Evolutionary conservation across 2,888 invertebrate species (phyloP).

Genomic region (Drosophila quasianomalipes): DNA sequence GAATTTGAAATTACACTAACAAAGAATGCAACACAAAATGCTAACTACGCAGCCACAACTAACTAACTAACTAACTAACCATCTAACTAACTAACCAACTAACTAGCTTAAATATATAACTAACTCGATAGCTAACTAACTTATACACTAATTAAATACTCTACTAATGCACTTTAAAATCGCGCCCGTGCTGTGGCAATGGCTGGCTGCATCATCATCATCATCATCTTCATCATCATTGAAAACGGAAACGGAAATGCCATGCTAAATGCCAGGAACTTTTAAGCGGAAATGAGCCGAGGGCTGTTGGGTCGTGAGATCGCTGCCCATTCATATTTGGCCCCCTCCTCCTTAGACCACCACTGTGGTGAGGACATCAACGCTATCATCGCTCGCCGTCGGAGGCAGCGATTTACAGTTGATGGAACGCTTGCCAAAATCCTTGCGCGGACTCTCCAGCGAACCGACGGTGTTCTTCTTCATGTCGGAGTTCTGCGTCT

Average conservation of each 20-base stretch:
- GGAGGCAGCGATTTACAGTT: conserved; percentile 86
- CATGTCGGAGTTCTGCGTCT: conserved; percentile 94
- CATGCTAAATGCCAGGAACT: conserved; percentile 64
- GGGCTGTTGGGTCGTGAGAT: conserved; percentile 59
- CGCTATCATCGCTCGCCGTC: conserved; percentile 80
- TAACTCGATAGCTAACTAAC: conserved; percentile 29
- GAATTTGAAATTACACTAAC: conserved; percentile 65
- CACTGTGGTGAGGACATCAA: conserved; percentile 87
- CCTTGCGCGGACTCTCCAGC: conserved; percentile 88
- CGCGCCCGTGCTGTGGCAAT: conserved; percentile 70
- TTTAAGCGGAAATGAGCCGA: conserved; percentile 55
- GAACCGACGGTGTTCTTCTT: conserved; percentile 92
- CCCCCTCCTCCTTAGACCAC: conserved; percentile 85
- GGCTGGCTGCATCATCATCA: conserved; percentile 40
- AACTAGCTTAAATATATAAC: conserved; percentile 29
- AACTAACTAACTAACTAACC: conserved; percentile 29
- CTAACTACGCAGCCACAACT: conserved; percentile 56
- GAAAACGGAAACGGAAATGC: conserved; percentile 36
- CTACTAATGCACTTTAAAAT: conserved; percentile 75
- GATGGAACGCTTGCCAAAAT: conserved; percentile 91
- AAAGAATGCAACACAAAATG: conserved; percentile 58
- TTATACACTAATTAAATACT: conserved; percentile 39
- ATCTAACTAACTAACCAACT: conserved; percentile 30
- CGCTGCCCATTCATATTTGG: conserved; percentile 27
- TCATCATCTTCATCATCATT: neutral